A percentile compares a stretch with the other conserved stretches of the same genome.
Evolutionary conservation across 2,113 vertebrate genomes (phyloP).

Genomic region (Callocephalon fimbriatum): DNA sequence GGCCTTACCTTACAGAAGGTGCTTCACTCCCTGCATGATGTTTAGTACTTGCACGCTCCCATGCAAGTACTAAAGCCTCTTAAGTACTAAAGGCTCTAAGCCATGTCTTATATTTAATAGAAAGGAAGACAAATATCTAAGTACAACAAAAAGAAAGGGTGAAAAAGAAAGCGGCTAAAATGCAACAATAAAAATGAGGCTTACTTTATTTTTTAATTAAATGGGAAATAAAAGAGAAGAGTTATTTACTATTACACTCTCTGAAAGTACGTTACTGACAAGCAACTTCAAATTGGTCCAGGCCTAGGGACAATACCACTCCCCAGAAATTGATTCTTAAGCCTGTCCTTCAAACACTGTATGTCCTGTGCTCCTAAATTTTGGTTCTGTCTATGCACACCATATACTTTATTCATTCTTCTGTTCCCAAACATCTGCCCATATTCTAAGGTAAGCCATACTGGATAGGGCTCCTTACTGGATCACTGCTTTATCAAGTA

Average conservation of each 20-base stretch:
- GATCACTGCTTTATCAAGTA: background rate
- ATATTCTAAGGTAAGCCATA: background rate
- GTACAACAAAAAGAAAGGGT: background rate
- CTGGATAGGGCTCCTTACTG: background rate
- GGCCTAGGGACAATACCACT: background rate
- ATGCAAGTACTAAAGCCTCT: background rate
- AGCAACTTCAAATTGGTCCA: background rate
- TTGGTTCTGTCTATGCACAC: background rate
- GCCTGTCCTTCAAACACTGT: background rate
- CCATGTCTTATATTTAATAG: background rate
- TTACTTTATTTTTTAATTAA: background rate
- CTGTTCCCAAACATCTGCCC: background rate
- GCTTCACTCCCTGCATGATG: background rate
- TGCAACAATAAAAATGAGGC: background rate
- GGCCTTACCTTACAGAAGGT: background rate
- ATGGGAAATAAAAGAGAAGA: background rate
- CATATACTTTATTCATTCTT: background rate
- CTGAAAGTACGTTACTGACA: background rate
- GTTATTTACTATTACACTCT: background rate
- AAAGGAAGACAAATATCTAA: background rate
- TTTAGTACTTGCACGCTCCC: fast-evolving
- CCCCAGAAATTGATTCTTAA: background rate
- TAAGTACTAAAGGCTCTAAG: background rate
- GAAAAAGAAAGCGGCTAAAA: background rate
- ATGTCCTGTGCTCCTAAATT: background rate